Percentiles rank a stretch among this genome's conserved stretches.
phyloP scores from a whole-genome alignment of 1,140 invertebrate genomes.

The Pissodes strobi region DNA sequence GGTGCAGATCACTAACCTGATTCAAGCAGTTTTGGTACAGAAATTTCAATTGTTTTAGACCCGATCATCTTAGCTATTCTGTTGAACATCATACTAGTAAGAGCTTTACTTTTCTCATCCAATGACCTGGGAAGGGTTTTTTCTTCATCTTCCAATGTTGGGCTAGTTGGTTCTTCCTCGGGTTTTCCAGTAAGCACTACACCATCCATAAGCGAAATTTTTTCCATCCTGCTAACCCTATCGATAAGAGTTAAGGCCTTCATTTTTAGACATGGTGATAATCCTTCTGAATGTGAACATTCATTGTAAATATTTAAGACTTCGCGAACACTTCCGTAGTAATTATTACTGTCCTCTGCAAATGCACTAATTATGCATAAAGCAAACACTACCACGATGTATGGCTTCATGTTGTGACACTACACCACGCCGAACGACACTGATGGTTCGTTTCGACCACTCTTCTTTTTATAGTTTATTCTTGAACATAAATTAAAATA shows the following conservation, averaged over 20 bases:
- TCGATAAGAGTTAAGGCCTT: conserved; percentile 77
- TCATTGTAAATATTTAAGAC: conserved; percentile 65
- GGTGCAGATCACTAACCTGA: conserved; percentile 63
- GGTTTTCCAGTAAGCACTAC: conserved; percentile 66
- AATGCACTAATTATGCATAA: conserved; percentile 23
- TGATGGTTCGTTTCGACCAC: conserved; percentile 9
- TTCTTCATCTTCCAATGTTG: conserved; percentile 65
- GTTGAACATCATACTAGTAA: conserved; percentile 71
- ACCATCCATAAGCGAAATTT: conserved; percentile 66
- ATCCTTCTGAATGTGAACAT: conserved; percentile 62
- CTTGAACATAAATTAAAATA: conserved; percentile 34
- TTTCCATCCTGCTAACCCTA: conserved; percentile 68
- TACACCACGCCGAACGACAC: conserved; percentile 25
- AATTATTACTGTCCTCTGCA: conserved; percentile 38
- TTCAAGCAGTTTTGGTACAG: conserved; percentile 71
- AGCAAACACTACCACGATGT: conserved; percentile 25
- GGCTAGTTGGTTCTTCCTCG: conserved; percentile 35
- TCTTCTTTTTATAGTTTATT: conserved; percentile 33
- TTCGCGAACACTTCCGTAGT: conserved; percentile 57
- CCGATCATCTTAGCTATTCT: conserved; percentile 71
- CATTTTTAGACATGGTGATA: conserved; percentile 75
- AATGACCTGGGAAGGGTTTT: conserved; percentile 64
- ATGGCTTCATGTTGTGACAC: conserved; percentile 26
- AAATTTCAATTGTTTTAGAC: conserved; percentile 72
- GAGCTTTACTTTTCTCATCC: conserved; percentile 65